Base-by-base conservation (phyloP, 2,888 invertebrate genomes). In the Pseudolycoriella hygida region DNA sequence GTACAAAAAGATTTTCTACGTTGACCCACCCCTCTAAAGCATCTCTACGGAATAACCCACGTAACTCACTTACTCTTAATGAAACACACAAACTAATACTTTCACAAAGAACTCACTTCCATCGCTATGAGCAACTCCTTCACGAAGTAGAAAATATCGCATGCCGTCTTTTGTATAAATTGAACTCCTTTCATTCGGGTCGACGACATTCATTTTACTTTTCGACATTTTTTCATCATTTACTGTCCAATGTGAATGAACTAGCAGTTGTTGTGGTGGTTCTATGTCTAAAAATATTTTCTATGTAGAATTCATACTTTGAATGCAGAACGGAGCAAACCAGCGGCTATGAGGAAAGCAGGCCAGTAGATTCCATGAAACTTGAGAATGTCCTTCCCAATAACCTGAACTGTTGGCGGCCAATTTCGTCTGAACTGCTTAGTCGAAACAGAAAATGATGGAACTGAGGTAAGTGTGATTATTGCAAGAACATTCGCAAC, bases 341-440 rank as follows among this genome's bases (percentile, higher is more conserved):
- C 64, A 15, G 80, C 80, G 0, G 92, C 97, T 63, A 98, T 78
- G 8, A 98, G 71, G 67, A 98, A 94, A 12, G 96, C 93, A 2
- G 97, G 97, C 97, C 97, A 98, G 67, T 90, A 97, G 48, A 97
- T 76, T 14, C 89, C 93, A 67, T 98, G 97, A 67, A 98, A 98
- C 60, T 90, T 96, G 32, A 97, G 72, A 62, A 98, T 98, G 64
- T 98, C 98, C 69, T 98, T 98, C 14, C 98, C 98, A 40, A 98
- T 77, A 5, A 87, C 79, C 54, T 98, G 98, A 43, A 87, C 70
- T 52, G 80, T 76, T 0, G 92, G 84, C 0, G 97, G 97, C 96
- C 96, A 97, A 44, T 64, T 58, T 37, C 44, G 39, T 3, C 42
- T 38, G 45, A 53, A 61, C 59, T 63, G 11, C 15, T n/a, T n/a